Conservation (phyloP, 1,140 invertebrate genomes). For the Spodoptera frugiperda region DNA sequence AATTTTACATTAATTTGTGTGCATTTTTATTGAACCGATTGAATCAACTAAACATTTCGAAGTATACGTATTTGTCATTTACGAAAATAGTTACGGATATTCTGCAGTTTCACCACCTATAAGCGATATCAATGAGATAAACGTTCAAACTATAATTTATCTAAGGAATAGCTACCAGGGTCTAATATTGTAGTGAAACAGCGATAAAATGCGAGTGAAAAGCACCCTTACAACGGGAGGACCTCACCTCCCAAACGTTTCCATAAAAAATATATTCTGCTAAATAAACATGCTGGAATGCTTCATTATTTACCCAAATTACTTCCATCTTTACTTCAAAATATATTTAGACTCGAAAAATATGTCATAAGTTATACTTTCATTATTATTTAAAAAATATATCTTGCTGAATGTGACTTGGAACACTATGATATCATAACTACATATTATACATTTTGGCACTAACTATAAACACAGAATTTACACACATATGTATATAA, state of each 20-base stretch:
- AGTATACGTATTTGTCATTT: constrained; percentile 13
- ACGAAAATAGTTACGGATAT: constrained; percentile 4
- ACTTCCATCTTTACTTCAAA: constrained; percentile 19
- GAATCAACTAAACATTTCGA: neutral
- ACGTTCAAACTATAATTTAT: constrained; percentile 23
- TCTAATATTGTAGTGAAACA: constrained; percentile 11
- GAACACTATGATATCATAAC: constrained; percentile 11
- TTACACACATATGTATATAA: constrained; percentile 19
- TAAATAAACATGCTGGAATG: constrained; percentile 41
- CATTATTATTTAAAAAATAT: constrained; percentile 26
- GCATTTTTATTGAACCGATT: constrained; percentile 17
- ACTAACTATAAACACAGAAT: constrained; percentile 49
- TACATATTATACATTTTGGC: constrained; percentile 51
- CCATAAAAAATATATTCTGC: constrained; percentile 17
- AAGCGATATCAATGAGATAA: constrained; percentile 34
- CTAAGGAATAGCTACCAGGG: constrained; percentile 25
- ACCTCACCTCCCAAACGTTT: constrained; percentile 9
- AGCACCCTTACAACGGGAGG: constrained; percentile 29
- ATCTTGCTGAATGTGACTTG: neutral
- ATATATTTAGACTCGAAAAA: constrained; percentile 42
- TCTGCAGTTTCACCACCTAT: neutral
- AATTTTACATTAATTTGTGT: constrained; percentile 48
- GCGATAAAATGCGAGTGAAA: constrained; percentile 40
- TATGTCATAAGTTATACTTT: constrained; percentile 27
- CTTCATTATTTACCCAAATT: constrained; percentile 37